phyloP scores from a whole-genome alignment of 2,797 vertebrate species.

The Strix occidentalis region DNA sequence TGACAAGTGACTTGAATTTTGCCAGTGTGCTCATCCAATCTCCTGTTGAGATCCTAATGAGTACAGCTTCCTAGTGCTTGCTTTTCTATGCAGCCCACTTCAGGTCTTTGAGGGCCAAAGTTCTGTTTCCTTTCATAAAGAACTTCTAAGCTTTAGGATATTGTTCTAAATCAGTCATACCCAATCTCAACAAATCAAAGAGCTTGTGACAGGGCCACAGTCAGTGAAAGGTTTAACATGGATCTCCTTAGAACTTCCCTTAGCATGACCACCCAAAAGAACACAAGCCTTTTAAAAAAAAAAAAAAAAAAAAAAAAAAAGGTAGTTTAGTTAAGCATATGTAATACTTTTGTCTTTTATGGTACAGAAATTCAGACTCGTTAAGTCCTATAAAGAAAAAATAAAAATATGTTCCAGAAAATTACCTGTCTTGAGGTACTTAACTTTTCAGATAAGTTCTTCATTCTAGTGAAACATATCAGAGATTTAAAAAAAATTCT shows the following conservation, averaged over 20 bases:
- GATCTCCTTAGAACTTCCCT: background rate
- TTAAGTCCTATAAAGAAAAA: background rate
- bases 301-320: background rate
- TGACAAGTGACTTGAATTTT: background rate
- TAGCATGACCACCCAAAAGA: background rate
- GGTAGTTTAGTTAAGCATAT: background rate
- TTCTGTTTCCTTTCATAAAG: background rate
- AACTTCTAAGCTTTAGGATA: background rate
- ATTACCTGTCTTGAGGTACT: background rate
- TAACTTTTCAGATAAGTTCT: background rate
- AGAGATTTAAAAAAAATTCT: background rate
- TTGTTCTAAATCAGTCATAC: background rate
- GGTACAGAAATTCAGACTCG: background rate
- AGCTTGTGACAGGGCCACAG: background rate
- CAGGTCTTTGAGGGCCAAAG: background rate
- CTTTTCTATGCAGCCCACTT: background rate
- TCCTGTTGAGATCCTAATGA: background rate
- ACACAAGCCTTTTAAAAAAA: background rate
- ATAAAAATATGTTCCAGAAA: background rate
- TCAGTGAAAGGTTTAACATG: background rate
- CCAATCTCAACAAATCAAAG: background rate
- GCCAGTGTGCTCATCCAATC: background rate
- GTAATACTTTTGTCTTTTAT: background rate
- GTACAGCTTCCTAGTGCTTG: background rate
- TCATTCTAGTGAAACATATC: background rate